Conservation (phyloP, 2,888 invertebrate species). For the Allacma fusca region DNA sequence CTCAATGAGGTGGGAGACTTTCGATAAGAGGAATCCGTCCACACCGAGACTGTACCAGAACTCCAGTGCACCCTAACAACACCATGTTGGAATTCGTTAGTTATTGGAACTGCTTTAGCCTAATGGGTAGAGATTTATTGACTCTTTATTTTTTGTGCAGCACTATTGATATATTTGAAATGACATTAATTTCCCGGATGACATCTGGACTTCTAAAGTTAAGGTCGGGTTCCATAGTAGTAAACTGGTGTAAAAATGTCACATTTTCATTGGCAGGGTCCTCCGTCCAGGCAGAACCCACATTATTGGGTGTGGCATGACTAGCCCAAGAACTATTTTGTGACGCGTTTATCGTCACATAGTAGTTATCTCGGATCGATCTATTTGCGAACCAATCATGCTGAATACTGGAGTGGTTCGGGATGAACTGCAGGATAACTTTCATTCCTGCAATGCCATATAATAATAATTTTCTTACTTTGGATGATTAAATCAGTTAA, state of each 20-base stretch:
- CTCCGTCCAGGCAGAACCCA: conserved; percentile 53
- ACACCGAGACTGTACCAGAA: conserved; percentile 80
- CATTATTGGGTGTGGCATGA: conserved; percentile 5
- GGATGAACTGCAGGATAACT: conserved; percentile 78
- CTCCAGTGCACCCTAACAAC: conserved; percentile 68
- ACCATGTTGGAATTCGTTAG: neutral
- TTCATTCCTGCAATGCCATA: conserved; percentile 65
- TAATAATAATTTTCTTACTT: neutral
- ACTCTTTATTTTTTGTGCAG: no score
- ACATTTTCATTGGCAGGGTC: conserved; percentile 63
- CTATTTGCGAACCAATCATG: conserved; percentile 76
- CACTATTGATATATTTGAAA: neutral
- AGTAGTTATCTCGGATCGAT: conserved; percentile 69
- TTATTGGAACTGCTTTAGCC: neutral
- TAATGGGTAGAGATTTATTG: no score
- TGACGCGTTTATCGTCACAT: conserved; percentile 47
- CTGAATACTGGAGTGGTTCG: conserved; percentile 74
- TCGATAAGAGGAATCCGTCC: conserved; percentile 79
- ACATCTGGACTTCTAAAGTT: conserved; percentile 78
- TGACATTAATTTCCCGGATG: conserved; percentile 72
- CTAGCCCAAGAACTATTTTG: conserved; percentile 48
- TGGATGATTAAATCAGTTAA: neutral
- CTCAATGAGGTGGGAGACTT: conserved; percentile 70
- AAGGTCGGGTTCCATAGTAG: conserved; percentile 78
- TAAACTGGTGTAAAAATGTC: conserved; percentile 83